Base-by-base conservation (phyloP, 2,797 vertebrate species). In the Thamnophis elegans region DNA sequence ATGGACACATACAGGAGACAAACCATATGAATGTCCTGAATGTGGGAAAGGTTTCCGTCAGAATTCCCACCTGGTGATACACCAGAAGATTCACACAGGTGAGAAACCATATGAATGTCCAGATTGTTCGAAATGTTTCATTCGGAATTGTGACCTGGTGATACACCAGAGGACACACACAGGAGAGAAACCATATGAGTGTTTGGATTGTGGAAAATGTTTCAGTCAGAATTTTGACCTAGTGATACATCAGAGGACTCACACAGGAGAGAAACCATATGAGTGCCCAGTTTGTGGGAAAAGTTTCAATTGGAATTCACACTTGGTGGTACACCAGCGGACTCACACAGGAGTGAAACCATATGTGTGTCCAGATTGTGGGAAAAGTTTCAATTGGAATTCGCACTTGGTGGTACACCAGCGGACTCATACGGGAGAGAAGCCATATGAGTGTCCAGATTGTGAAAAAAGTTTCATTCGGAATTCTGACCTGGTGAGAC, bases 401-500 rank as follows among this genome's bases (percentile, higher is more conserved):
- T 95, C 96, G 82, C 96, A 96, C 92, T 95, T 96, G 93, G 95
- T 95, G 82, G 94, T 95, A 55, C 96, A 97, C 54, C 95, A 96
- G 91, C 96, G 96, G 94, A 95, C 96, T 90, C 96, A 97, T 51
- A 96, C 95, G 20, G 96, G 96, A 12, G 95, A 97, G 62, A 97
- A 97, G 91, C 95, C 95, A 51, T 97, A 95, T 59, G 82, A 94
- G 0, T 97, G 96, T 94, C 94, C 94, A 51, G 95, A 96, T 89
- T 97, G 97, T 93, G 96, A 95, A 91, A 96, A 96, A 94, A 94
- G 94, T 85, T 97, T 97, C 93, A 96, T 94, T 68, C 91, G 94
- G 87, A 95, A 94, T 90, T 96, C 96, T 16, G 95, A 96, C 85
- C 95, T 97, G 26, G 95, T 93, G 82, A 91, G 95, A 14, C 96